phyloP scores from a whole-genome alignment of 2,888 invertebrate species.

The Pteria penguin region DNA sequence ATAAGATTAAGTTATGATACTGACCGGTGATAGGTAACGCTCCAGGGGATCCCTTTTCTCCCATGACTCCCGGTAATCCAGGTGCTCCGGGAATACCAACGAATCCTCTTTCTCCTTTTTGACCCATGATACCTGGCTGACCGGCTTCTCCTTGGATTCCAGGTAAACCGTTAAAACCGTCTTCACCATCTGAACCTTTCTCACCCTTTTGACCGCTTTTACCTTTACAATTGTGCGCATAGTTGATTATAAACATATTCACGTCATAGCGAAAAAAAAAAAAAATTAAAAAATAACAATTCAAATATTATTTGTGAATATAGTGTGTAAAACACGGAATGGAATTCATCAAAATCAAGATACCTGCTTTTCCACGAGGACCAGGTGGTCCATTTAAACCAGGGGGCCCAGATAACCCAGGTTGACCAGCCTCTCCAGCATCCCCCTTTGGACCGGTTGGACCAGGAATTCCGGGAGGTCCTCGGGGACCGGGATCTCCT shows the following conservation, averaged over 20 bases:
- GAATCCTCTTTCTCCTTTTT: constrained; percentile 68
- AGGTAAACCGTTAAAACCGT: constrained; percentile 69
- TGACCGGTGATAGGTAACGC: not conserved
- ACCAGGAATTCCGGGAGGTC: constrained; percentile 78
- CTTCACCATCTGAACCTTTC: constrained; percentile 68
- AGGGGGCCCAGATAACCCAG: constrained; percentile 60
- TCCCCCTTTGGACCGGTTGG: constrained; percentile 76
- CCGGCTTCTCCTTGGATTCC: constrained; percentile 64
- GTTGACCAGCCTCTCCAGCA: constrained; percentile 55
- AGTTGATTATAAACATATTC: too few relatives aligned
- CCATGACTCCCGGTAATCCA: constrained; percentile 36
- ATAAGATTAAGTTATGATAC: too few relatives aligned
- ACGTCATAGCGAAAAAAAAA: too few relatives aligned
- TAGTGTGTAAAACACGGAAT: too few relatives aligned
- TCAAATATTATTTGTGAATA: too few relatives aligned
- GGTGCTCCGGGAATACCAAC: constrained; percentile 59
- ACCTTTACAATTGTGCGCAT: too few relatives aligned
- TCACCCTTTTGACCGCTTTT: too few relatives aligned
- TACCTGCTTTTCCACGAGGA: constrained; percentile 63
- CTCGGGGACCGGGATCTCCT: constrained; percentile 74
- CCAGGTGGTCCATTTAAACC: constrained; percentile 62
- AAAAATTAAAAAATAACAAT: too few relatives aligned
- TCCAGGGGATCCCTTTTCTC: constrained; percentile 21
- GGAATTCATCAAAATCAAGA: too few relatives aligned
- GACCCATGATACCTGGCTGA: constrained; percentile 52